phyloP scores from a whole-genome alignment of 2,113 vertebrate species.

The Manacus vitellinus region DNA sequence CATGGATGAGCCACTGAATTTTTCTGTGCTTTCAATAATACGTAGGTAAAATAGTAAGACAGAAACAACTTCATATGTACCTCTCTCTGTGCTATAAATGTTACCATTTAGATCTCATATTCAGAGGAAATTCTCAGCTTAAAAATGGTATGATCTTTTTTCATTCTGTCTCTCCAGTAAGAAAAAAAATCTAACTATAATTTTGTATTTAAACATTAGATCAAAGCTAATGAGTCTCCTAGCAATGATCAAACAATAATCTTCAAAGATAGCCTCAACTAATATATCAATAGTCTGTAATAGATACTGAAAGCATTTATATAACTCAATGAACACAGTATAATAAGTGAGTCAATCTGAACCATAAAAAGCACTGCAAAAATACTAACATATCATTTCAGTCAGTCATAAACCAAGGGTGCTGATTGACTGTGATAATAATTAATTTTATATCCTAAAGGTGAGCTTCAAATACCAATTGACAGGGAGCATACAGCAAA shows the following conservation, averaged over 20 bases:
- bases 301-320: neutral
- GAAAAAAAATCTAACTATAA: neutral
- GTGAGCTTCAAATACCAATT: neutral
- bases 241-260: neutral
- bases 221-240: neutral
- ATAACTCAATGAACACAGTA: neutral
- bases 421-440: neutral
- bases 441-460: neutral
- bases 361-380: neutral
- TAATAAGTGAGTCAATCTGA: neutral
- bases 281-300: neutral
- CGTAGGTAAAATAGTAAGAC: neutral
- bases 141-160: neutral
- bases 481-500: neutral
- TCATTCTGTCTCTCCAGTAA: neutral
- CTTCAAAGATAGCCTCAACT: neutral
- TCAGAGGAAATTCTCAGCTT: neutral
- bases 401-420: neutral
- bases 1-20: neutral
- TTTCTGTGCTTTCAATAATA: neutral
- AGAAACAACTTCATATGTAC: neutral
- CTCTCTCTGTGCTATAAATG: neutral
- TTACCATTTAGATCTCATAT: neutral
- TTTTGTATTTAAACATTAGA: neutral
- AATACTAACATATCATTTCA: neutral